phyloP scores from a whole-genome alignment of 2,888 invertebrate species.

The Hydropsyche betteni region DNA sequence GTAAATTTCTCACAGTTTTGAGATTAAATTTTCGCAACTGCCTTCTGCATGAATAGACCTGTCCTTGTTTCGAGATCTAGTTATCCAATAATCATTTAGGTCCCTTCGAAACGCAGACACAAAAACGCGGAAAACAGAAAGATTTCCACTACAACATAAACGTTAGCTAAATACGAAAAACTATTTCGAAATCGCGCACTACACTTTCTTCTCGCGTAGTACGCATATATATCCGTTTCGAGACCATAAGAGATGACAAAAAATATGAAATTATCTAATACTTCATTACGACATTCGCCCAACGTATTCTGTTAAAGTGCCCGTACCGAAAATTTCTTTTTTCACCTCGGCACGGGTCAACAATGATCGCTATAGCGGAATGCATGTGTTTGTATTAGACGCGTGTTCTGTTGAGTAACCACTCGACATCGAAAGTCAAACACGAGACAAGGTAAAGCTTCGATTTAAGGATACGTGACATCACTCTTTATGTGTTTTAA shows the following conservation, averaged over 20 bases:
- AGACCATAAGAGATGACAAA: neutral
- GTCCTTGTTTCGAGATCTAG: constrained; percentile 8
- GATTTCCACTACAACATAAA: neutral
- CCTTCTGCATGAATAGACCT: constrained; percentile 13
- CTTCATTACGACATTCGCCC: neutral
- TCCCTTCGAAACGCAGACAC: neutral
- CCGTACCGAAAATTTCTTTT: neutral
- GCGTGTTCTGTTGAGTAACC: neutral
- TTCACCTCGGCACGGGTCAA: neutral
- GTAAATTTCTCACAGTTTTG: no score
- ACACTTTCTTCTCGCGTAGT: neutral
- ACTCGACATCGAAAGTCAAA: neutral
- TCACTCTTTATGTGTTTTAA: neutral
- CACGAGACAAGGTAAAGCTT: neutral
- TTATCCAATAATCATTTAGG: constrained; percentile 15
- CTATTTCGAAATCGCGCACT: neutral
- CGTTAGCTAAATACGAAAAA: neutral
- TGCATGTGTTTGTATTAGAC: neutral
- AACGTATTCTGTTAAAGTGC: neutral
- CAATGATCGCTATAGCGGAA: constrained; percentile 5
- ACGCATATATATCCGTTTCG: neutral
- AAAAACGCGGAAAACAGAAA: neutral
- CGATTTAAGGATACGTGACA: constrained; percentile 21
- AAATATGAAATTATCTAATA: neutral
- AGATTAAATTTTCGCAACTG: constrained; percentile 6